Base-by-base conservation (phyloP, 2,888 invertebrate genomes). In the Patella ulyssiponensis region DNA sequence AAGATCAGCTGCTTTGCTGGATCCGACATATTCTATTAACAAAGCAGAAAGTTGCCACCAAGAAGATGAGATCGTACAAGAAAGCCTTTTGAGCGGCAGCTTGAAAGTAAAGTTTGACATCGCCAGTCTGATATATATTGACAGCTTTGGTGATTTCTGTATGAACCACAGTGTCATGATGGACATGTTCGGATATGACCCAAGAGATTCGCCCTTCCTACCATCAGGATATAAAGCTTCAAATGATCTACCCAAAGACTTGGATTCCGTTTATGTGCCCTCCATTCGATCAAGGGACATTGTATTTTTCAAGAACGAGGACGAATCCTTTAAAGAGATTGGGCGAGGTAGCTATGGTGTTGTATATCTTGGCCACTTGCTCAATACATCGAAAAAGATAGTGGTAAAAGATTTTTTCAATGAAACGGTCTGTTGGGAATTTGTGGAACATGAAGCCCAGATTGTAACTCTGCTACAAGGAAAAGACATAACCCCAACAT, bases 361-460 rank as follows among this genome's bases (percentile, higher is more conserved):
- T 27, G 81, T 82, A 17, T 81, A 81, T 52, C 77, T 80, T 1
- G 80, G 77, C 7, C 74, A 11, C 12, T 23, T 64, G 64, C 20
- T 23, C 11, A n/a, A 64, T 11, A 20, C 15, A 64, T 3, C 20
- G 23, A 20, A 64, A 3, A 64, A 23, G 14, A 14, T 64, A 20
- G 64, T 64, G 2, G 14, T 64, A 3, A 64, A 64, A 64, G 64
- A 64, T 23, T 64, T 64, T 14, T 23, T 77, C 69, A 77, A 80
- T 73, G 77, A 80, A 0, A 75, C 74, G 1, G 20, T n/a, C 33
- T 76, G 77, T 17, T 82, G 80, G 80, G 81, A 82, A 14, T 70
- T 79, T 70, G 80, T 82, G 17, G 78, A 80, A 69, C 81, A 79
- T 69, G 81, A 82, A 53, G 81, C 81, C 33, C 54, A 80, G 52